Conservation (phyloP, 2,888 invertebrate genomes). For the Himalopsyche anomala region DNA sequence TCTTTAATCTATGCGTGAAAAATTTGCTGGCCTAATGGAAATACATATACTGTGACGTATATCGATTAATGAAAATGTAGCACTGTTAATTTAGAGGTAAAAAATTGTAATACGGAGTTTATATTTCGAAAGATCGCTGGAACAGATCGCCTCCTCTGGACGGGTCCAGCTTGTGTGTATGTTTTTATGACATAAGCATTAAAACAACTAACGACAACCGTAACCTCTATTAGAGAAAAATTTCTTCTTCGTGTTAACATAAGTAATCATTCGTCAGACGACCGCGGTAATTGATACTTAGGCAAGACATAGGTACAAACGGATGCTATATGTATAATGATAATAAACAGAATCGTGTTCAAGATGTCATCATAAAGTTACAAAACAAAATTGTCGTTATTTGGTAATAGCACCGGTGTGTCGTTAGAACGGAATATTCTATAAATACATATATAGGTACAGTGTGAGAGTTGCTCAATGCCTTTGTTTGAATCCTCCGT, state of each 20-base stretch:
- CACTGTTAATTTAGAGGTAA: no score
- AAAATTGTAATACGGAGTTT: no score
- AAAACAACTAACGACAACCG: no score
- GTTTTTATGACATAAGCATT: no score
- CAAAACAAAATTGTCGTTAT: conserved; percentile 35
- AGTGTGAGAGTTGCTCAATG: not conserved
- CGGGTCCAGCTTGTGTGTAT: no score
- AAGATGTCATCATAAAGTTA: conserved; percentile 34
- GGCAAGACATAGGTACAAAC: not conserved
- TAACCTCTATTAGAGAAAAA: conserved; percentile 12
- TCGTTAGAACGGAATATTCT: conserved; percentile 9
- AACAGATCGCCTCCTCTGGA: no score
- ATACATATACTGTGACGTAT: no score
- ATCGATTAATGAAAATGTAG: no score
- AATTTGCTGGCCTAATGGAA: no score
- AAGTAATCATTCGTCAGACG: not conserved
- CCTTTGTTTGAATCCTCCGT: not conserved
- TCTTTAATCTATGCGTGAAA: no score
- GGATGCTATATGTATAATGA: not conserved
- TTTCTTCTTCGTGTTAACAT: conserved; percentile 15
- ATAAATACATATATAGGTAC: not conserved
- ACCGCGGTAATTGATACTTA: no score
- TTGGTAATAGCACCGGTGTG: not conserved
- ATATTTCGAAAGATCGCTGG: no score
- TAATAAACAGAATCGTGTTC: not conserved